These are phyloP conservation scores for Caprella mutica DNA, from an alignment of 2,888 invertebrate species.

Conservation along the genomic window DNA sequence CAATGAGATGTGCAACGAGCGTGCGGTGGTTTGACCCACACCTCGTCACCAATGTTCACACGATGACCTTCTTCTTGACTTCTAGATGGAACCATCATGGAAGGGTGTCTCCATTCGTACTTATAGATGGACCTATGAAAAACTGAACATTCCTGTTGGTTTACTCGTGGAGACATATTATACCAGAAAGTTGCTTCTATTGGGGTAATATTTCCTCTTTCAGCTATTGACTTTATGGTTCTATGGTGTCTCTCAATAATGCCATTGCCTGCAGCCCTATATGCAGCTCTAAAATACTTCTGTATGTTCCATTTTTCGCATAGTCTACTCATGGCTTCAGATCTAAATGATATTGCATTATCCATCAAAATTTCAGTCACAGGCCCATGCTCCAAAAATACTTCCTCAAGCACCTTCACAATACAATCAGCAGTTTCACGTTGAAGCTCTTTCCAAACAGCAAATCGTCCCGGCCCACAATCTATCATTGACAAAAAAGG, in stretches of 20 bases:
- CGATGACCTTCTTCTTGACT: not conserved
- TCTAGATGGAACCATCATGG: not conserved
- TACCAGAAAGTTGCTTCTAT: not conserved
- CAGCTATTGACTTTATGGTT: not conserved
- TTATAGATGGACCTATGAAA: not conserved
- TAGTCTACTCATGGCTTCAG: too few species aligned
- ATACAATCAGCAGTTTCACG: too few species aligned
- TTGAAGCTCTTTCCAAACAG: too few species aligned
- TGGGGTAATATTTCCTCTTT: not conserved
- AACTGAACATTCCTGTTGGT: not conserved
- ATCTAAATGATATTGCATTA: too few species aligned
- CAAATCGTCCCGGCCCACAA: too few species aligned
- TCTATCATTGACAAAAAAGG: too few species aligned
- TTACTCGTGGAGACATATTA: not conserved
- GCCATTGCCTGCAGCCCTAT: not conserved
- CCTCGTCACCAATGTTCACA: not conserved
- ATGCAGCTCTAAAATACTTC: not conserved
- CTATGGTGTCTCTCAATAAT: conserved; percentile 5
- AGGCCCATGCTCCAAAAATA: too few species aligned
- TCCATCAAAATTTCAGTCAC: too few species aligned
- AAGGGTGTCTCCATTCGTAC: not conserved
- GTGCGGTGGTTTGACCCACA: conserved; percentile 3
- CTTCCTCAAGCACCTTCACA: too few species aligned
- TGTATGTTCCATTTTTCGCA: not conserved
- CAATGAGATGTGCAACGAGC: conserved; percentile 6